phyloP scores from a whole-genome alignment of 2,797 vertebrate species.

The Trichosurus vulpecula region DNA sequence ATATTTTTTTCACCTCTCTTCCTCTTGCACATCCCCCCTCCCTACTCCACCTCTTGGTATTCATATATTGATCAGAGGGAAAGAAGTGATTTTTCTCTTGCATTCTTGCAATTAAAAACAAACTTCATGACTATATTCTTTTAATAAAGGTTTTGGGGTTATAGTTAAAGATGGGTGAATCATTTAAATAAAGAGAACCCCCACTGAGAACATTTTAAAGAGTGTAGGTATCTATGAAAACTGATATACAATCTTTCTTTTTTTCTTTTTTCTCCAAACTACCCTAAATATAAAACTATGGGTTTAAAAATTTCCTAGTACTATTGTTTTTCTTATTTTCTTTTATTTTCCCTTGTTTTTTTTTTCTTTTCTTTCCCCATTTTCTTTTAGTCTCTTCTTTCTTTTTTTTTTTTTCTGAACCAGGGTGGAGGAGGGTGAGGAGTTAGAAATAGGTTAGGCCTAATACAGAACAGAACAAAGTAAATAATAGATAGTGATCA shows the following conservation, averaged over 20 bases:
- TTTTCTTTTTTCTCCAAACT: not conserved
- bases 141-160: constrained; percentile 15
- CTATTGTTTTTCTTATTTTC: not conserved
- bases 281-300: not conserved
- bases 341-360: rapidly evolving
- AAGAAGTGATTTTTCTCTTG: not conserved
- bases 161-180: constrained; percentile 1
- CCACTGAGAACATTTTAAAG: not conserved
- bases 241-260: not conserved
- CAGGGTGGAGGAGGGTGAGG: not conserved
- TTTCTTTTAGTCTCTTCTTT: not conserved
- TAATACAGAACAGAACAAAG: not conserved
- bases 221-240: not conserved
- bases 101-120: not conserved
- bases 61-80: constrained; percentile 16
- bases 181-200: not conserved
- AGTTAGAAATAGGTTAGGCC: too few species aligned
- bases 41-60: not conserved
- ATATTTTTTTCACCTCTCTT: constrained; percentile 55
- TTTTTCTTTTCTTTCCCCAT: rapidly evolving
- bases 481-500: not conserved
- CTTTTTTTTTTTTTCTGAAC: not conserved
- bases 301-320: not conserved
- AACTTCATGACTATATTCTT: not conserved
- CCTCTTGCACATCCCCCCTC: not conserved